Percentiles rank a stretch among this genome's conserved stretches.
Evolutionary conservation across 2,113 vertebrate genomes (phyloP).

Genomic region (Callaeas wilsoni): DNA sequence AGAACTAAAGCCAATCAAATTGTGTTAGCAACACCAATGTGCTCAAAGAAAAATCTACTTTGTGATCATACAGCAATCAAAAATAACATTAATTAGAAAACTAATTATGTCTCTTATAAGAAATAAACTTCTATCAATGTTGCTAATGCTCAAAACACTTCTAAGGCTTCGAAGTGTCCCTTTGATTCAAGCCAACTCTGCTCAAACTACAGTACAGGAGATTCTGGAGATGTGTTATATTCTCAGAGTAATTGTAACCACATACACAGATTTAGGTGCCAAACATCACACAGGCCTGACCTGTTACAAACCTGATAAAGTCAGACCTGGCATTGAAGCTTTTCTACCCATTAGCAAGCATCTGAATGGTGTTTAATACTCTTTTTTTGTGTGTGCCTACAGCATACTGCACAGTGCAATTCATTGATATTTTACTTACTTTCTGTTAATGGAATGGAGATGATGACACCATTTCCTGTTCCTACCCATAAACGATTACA

Average conservation of each 20-base stretch:
- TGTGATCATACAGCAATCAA: not conserved
- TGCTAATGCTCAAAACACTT: not conserved
- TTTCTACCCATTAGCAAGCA: conserved; percentile 15
- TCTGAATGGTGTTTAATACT: not conserved
- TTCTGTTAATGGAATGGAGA: conserved; percentile 90
- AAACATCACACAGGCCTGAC: not conserved
- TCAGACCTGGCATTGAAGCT: not conserved
- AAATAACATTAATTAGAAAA: not conserved
- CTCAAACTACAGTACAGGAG: not conserved
- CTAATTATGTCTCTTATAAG: not conserved
- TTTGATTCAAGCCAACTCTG: not conserved
- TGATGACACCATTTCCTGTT: conserved; percentile 91
- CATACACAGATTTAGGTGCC: not conserved
- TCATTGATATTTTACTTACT: conserved; percentile 74
- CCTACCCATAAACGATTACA: conserved; percentile 90
- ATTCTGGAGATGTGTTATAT: not conserved
- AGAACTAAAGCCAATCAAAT: not conserved
- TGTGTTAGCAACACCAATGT: not conserved
- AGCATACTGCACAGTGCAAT: conserved; percentile 24
- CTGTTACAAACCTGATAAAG: not conserved
- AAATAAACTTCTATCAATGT: not conserved
- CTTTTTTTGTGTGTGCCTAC: not conserved
- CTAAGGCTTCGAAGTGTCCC: not conserved
- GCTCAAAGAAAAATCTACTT: not conserved
- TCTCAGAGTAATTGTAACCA: not conserved